Conservation (phyloP, 2,888 invertebrate species). For the Lasioglossum calceatum region DNA sequence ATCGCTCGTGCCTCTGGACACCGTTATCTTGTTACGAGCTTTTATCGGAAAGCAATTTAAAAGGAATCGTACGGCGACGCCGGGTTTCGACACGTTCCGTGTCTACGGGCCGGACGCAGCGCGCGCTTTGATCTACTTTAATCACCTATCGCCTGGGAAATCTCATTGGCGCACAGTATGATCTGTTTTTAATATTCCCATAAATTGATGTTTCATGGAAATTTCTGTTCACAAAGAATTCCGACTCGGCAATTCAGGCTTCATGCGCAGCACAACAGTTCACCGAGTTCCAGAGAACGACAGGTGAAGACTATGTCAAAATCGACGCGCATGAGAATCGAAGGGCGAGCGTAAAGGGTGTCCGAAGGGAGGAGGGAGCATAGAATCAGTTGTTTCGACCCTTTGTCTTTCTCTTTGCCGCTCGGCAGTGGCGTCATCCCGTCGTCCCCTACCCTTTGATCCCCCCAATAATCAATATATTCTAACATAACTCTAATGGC, state of each 20-base stretch:
- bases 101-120: background rate
- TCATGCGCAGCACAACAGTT: too few relatives aligned
- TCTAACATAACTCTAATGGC: slow-evolving; percentile 84
- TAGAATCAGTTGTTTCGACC: slow-evolving; percentile 71
- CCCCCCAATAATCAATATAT: slow-evolving; percentile 84
- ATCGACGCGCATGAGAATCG: slow-evolving; percentile 20
- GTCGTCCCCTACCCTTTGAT: slow-evolving; percentile 81
- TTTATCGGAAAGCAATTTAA: slow-evolving; percentile 9
- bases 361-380: slow-evolving; percentile 46
- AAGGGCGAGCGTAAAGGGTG: slow-evolving; percentile 29
- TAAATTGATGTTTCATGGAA: background rate
- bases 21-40: background rate
- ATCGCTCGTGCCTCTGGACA: background rate
- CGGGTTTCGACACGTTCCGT: background rate
- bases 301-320: slow-evolving; percentile 27
- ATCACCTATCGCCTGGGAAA: background rate
- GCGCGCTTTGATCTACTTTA: background rate
- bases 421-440: slow-evolving; percentile 76
- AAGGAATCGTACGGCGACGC: background rate
- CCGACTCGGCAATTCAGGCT: background rate
- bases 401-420: slow-evolving; percentile 74
- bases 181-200: background rate
- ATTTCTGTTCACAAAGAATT: background rate
- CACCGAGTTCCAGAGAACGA: background rate
- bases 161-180: background rate